Evolutionary conservation across 2,797 vertebrate genomes (phyloP), one percentile per base, ranked within the genome.

Genomic region (Microctenopoma lineatum): DNA sequence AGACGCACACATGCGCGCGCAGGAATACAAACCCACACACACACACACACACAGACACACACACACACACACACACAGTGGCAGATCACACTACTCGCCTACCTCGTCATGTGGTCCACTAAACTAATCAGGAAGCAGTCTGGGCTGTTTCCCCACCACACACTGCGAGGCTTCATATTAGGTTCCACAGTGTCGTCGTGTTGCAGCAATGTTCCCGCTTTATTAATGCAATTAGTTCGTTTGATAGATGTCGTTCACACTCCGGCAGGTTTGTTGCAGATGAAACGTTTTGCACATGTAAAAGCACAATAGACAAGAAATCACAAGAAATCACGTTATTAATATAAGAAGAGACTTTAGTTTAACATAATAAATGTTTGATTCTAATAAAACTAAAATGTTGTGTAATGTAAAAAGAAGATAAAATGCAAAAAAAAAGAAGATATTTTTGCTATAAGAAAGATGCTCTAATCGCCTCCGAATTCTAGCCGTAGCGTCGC

Each of bases 51-150:
- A 50, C 25, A 44, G 52, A 59, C 11, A 55, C 25, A 55, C 29
- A 32, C 66, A 39, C 36, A 58, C 15, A 25, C 32, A 56, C 59
- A 38, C 62, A 70, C 26, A 59, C 73, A 69, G 73, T 63, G 58
- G 79, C 83, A 68, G 62, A 63, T 73, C 46, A 69, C 71, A 73
- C 74, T 38, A 56, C 60, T 56, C 72, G 72, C 59, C 82, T 80
- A 77, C 84, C 75, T 79, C 46, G 72, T 84, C 73, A 79, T 87
- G 67, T 81, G 79, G 83, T 79, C 80, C 76, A 68, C 76, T 88
- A 80, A 91, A 89, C 87, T 81, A 88, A 91, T 91, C 79, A 87
- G 89, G 84, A 92, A 90, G 79, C 72, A 74, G 87, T 85, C 87
- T 90, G 79, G 83, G 18, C 87, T 63, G 80, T 71, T 90, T 89